Conservation (phyloP, 2,797 vertebrate species). For the Tangara arthus region DNA sequence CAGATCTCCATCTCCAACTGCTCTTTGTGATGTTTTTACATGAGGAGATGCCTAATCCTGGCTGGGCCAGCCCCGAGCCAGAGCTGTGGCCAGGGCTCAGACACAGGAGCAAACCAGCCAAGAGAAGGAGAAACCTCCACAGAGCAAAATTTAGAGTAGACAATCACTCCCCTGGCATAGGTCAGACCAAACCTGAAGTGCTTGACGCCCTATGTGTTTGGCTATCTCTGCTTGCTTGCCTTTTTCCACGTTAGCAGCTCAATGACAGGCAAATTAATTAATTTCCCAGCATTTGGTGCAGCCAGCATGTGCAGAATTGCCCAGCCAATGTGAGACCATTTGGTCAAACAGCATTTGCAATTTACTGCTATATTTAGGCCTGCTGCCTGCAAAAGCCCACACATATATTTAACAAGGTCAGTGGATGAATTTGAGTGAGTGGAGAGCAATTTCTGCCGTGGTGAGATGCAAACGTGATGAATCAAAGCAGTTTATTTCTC, state of each 20-base stretch:
- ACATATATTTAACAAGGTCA: background rate
- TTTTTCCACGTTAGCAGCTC: background rate
- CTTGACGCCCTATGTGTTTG: background rate
- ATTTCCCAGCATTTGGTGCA: background rate
- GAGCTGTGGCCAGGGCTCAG: background rate
- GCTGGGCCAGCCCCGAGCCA: background rate
- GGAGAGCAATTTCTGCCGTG: background rate
- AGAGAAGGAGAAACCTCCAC: background rate
- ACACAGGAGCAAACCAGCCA: background rate
- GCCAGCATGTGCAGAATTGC: background rate
- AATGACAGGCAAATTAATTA: background rate
- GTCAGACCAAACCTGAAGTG: background rate
- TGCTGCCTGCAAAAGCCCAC: background rate
- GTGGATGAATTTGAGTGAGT: background rate
- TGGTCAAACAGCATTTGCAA: background rate
- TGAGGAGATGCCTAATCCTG: background rate
- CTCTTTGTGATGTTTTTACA: background rate
- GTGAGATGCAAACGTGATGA: background rate
- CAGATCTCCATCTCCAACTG: background rate
- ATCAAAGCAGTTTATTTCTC: background rate
- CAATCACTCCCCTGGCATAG: background rate
- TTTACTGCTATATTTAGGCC: constrained; percentile 17
- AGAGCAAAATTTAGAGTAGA: background rate
- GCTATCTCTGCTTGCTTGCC: background rate
- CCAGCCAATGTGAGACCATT: background rate